These are phyloP conservation scores for Zonitis immaculata DNA, from an alignment of 2,888 invertebrate genomes.

Conservation along the genomic window DNA sequence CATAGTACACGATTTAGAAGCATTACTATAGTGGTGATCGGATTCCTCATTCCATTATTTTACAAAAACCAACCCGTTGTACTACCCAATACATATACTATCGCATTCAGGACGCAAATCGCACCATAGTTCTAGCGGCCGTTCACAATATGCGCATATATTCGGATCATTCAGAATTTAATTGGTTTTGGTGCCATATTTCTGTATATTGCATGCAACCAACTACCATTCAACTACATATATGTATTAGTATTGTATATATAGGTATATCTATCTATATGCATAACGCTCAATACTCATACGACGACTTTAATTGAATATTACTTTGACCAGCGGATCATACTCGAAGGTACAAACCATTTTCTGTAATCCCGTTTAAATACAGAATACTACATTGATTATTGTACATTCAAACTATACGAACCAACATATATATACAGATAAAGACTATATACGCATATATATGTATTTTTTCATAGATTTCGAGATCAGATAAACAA, in stretches of 20 bases:
- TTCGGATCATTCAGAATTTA: slow-evolving; percentile 41
- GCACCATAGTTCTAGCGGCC: slow-evolving; percentile 22
- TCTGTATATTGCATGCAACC: slow-evolving; percentile 36
- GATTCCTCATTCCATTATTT: slow-evolving; percentile 42
- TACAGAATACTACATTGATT: slow-evolving; percentile 4
- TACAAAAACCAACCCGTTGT: slow-evolving; percentile 9
- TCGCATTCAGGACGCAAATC: slow-evolving; percentile 20
- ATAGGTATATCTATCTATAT: slow-evolving; percentile 5
- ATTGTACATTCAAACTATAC: not conserved
- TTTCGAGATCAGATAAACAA: too few relatives aligned
- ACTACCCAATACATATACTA: slow-evolving; percentile 15
- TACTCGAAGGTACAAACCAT: slow-evolving; percentile 29
- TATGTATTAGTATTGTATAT: too few relatives aligned
- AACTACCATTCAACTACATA: slow-evolving; percentile 23
- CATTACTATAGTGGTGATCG: slow-evolving; percentile 44
- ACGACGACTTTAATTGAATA: slow-evolving; percentile 35
- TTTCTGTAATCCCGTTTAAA: slow-evolving; percentile 17
- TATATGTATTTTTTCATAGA: too few relatives aligned
- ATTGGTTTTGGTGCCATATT: slow-evolving; percentile 44
- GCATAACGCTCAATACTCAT: slow-evolving; percentile 24
- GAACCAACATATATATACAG: too few relatives aligned
- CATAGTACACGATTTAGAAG: slow-evolving; percentile 40
- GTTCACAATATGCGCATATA: slow-evolving; percentile 26
- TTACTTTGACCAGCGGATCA: slow-evolving; percentile 38
- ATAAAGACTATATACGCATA: too few relatives aligned